Percentiles rank a stretch among this genome's conserved stretches.
These are phyloP conservation scores for Syngnathus scovelli DNA, from an alignment of 2,113 vertebrate species.

Conservation along the genomic window DNA sequence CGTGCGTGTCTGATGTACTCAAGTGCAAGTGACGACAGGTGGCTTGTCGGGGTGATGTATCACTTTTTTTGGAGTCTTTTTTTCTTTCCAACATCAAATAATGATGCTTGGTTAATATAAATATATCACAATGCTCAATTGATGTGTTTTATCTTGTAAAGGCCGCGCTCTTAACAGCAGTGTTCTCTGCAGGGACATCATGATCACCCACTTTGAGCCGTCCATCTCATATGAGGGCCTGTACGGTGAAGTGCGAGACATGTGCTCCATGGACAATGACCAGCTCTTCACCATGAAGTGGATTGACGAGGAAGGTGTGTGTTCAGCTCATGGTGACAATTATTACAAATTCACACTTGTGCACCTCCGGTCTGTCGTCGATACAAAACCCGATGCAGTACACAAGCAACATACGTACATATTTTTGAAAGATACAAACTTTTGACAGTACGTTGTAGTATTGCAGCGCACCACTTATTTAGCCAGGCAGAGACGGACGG, in stretches of 20 bases:
- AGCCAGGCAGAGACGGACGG: constrained; percentile 25
- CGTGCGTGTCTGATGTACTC: not conserved
- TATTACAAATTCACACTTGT: not conserved
- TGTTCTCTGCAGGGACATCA: constrained; percentile 82
- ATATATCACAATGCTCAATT: no score
- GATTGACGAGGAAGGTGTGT: constrained; percentile 96
- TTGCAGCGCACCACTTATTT: constrained; percentile 6
- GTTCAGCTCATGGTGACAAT: not conserved
- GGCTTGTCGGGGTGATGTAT: no score
- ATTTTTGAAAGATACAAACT: no score
- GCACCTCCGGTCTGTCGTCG: not conserved
- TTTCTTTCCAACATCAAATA: no score
- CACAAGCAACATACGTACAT: no score
- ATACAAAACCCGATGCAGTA: no score
- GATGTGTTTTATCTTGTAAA: not conserved
- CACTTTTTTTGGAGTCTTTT: no score
- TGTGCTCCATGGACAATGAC: constrained; percentile 97
- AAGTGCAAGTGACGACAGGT: no score
- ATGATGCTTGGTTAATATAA: no score
- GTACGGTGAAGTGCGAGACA: constrained; percentile 89
- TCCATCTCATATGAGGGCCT: constrained; percentile 92
- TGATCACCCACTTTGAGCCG: constrained; percentile 98
- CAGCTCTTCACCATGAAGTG: constrained; percentile 99
- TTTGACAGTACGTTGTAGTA: not conserved
- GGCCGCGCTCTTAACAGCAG: not conserved